These are phyloP conservation scores for Papilio polytes DNA, from an alignment of 1,140 invertebrate genomes.

Conservation along the genomic window DNA sequence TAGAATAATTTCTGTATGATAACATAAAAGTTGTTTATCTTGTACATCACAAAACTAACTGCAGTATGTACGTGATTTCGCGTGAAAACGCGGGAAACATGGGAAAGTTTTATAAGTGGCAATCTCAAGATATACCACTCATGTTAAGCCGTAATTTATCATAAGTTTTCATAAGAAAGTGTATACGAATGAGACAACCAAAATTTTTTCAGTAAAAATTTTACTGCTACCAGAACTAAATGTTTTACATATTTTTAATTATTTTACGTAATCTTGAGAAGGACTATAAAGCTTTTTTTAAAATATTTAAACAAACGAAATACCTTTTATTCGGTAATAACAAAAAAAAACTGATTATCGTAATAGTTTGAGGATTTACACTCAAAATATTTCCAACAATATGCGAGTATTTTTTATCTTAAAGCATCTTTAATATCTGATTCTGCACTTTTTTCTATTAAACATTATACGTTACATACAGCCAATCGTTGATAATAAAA, in stretches of 20 bases:
- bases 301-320: no score
- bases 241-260: not conserved
- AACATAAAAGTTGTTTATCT: conserved; percentile 22
- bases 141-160: conserved; percentile 25
- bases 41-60: conserved; percentile 11
- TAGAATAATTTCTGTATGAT: not conserved
- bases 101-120: conserved; percentile 32
- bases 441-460: no score
- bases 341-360: no score
- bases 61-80: conserved; percentile 4
- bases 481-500: conserved; percentile 34
- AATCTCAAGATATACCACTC: conserved; percentile 16
- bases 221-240: not conserved
- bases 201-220: not conserved
- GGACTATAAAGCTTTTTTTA: no score
- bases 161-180: conserved; percentile 5
- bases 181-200: not conserved
- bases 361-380: no score
- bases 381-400: no score
- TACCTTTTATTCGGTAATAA: no score
- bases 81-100: conserved; percentile 10
- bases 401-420: no score
- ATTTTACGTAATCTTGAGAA: not conserved
- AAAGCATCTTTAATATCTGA: no score
- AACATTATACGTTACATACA: not conserved